phyloP scores from a whole-genome alignment of 2,888 invertebrate genomes.

The Apamea monoglypha region DNA sequence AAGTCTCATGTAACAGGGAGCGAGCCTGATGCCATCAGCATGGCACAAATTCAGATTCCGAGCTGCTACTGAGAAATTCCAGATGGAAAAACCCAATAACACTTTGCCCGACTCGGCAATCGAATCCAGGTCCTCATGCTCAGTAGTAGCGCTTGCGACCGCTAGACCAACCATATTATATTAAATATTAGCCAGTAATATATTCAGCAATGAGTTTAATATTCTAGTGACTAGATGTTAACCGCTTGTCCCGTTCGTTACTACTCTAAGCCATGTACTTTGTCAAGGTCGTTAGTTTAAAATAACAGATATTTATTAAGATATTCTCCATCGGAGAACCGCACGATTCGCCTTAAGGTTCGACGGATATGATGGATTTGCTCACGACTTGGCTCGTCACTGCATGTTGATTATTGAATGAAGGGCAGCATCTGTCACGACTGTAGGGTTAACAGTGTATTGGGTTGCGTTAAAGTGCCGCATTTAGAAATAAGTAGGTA shows the following conservation, averaged over 20 bases:
- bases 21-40: neutral
- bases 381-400: slow-evolving; percentile 60
- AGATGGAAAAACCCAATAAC: too few relatives aligned
- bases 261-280: neutral
- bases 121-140: too few relatives aligned
- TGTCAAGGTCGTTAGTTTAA: slow-evolving; percentile 37
- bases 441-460: neutral
- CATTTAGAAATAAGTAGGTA: neutral
- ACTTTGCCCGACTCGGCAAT: too few relatives aligned
- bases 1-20: neutral
- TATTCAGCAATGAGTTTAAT: slow-evolving; percentile 19
- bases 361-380: slow-evolving; percentile 35
- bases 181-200: neutral
- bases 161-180: too few relatives aligned
- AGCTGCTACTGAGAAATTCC: too few relatives aligned
- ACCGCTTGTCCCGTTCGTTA: neutral
- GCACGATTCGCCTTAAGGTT: slow-evolving; percentile 55
- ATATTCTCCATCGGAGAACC: slow-evolving; percentile 20
- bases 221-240: slow-evolving; percentile 1
- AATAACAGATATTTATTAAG: slow-evolving; percentile 37
- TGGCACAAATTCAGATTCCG: neutral
- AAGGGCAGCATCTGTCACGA: slow-evolving; percentile 56
- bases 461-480: neutral
- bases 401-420: slow-evolving; percentile 41
- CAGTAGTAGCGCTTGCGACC: too few relatives aligned